Percentiles rank a stretch among this genome's conserved stretches.
These are phyloP conservation scores for Elephas maximus DNA, from an alignment of 2,113 vertebrate genomes.

Conservation along the genomic window DNA sequence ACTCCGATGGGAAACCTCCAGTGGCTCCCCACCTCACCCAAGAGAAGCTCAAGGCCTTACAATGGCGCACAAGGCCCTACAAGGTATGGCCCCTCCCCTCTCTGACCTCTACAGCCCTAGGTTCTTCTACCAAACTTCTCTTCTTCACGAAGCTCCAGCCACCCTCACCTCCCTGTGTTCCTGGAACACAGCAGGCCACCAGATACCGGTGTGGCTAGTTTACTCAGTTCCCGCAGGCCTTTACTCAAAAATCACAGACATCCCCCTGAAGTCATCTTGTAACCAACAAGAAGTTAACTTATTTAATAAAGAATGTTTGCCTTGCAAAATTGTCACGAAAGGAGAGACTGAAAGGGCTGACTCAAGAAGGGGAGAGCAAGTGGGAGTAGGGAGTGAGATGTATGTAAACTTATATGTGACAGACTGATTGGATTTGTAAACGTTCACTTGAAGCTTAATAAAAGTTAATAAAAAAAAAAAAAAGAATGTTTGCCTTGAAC, in stretches of 20 bases:
- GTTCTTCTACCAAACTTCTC: not conserved
- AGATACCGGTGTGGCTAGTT: not conserved
- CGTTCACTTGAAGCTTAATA: no score
- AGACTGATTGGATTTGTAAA: no score
- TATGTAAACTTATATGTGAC: no score
- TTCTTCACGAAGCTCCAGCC: not conserved
- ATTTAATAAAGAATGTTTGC: not conserved
- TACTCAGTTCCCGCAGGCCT: not conserved
- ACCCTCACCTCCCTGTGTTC: not conserved
- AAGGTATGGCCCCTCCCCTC: accelerated
- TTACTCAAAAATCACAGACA: not conserved
- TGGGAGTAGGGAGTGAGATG: no score
- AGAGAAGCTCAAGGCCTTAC: not conserved
- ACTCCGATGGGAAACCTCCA: not conserved
- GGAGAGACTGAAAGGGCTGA: no score
- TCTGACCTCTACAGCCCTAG: not conserved
- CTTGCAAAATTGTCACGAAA: not conserved
- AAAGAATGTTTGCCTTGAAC: not conserved
- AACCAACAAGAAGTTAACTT: not conserved
- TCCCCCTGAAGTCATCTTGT: not conserved
- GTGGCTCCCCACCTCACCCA: not conserved
- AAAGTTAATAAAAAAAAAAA: no score
- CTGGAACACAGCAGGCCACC: not conserved
- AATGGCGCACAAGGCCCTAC: not conserved
- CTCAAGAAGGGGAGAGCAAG: no score